These are phyloP conservation scores for Manis crassicaudata DNA, from an alignment of 2,797 vertebrate genomes.

Conservation along the genomic window DNA sequence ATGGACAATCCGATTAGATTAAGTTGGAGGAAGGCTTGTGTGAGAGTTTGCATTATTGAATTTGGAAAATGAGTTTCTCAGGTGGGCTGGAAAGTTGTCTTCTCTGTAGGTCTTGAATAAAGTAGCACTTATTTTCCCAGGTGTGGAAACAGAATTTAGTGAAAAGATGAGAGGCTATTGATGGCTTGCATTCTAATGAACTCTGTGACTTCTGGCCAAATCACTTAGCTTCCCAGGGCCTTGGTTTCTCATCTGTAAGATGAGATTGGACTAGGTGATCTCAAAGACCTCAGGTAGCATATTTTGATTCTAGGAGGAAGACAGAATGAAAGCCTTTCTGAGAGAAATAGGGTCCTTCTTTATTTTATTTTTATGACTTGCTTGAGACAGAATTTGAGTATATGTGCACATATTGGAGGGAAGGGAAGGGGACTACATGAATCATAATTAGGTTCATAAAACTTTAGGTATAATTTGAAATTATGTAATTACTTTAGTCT, in stretches of 20 bases:
- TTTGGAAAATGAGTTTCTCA: not conserved
- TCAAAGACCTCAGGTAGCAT: not conserved
- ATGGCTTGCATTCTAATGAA: not conserved
- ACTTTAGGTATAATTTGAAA: not conserved
- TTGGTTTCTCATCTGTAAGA: not conserved
- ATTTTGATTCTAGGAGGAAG: not conserved
- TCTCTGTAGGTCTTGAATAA: conserved; percentile 4
- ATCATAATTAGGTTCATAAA: not conserved
- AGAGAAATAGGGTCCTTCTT: not conserved
- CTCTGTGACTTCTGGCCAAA: not conserved
- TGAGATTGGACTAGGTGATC: not conserved
- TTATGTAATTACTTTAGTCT: conserved; percentile 22
- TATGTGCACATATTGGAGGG: not conserved
- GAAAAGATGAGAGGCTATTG: not conserved
- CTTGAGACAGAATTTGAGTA: not conserved
- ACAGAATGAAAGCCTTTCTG: not conserved
- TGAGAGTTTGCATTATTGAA: not conserved
- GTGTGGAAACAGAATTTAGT: not conserved
- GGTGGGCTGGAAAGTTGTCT: not conserved
- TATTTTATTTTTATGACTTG: not conserved
- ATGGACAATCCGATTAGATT: not conserved
- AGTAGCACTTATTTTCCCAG: not conserved
- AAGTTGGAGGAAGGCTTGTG: not conserved
- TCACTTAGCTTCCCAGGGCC: not conserved
- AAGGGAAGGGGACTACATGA: not conserved